phyloP scores from a whole-genome alignment of 2,888 invertebrate genomes.

The Osmoderma eremita region DNA sequence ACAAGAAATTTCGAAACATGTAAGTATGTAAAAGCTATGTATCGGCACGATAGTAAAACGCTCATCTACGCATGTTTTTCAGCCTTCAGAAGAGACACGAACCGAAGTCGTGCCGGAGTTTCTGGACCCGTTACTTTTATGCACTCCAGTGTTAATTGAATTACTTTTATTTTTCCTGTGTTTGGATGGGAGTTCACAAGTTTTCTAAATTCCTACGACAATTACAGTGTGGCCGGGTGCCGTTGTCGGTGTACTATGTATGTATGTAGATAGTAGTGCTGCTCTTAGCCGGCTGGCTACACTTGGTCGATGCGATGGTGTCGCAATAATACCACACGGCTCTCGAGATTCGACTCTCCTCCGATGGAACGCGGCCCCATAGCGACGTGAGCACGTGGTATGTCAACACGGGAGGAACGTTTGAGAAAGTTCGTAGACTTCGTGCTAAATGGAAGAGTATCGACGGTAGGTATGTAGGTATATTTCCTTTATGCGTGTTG shows the following conservation, averaged over 20 bases:
- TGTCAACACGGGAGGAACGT: slow-evolving; percentile 24
- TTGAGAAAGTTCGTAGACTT: slow-evolving; percentile 3
- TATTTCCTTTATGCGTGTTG: too few relatives aligned
- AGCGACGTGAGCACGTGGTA: slow-evolving; percentile 11
- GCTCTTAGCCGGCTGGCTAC: slow-evolving; percentile 5
- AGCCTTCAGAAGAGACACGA: slow-evolving; percentile 22
- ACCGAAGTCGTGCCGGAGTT: slow-evolving; percentile 23
- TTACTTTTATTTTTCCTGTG: slow-evolving; percentile 41
- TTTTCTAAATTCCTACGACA: slow-evolving; percentile 42
- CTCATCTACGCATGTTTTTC: slow-evolving; percentile 10
- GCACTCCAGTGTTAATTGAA: slow-evolving; percentile 41
- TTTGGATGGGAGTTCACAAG: slow-evolving; percentile 41
- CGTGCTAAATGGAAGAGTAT: slow-evolving; percentile 24
- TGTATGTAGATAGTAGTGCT: slow-evolving; percentile 19
- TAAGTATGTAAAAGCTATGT: too few relatives aligned
- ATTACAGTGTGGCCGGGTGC: slow-evolving; percentile 20
- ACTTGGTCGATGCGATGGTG: background rate
- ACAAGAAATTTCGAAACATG: too few relatives aligned
- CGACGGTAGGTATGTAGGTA: too few relatives aligned
- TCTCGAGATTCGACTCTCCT: background rate
- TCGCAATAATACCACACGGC: background rate
- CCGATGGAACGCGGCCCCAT: too few relatives aligned
- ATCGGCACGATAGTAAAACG: background rate
- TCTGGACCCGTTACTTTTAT: slow-evolving; percentile 39
- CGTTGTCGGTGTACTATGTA: background rate